Evolutionary conservation across 2,888 invertebrate species (phyloP).

Genomic region (Formica aserva): DNA sequence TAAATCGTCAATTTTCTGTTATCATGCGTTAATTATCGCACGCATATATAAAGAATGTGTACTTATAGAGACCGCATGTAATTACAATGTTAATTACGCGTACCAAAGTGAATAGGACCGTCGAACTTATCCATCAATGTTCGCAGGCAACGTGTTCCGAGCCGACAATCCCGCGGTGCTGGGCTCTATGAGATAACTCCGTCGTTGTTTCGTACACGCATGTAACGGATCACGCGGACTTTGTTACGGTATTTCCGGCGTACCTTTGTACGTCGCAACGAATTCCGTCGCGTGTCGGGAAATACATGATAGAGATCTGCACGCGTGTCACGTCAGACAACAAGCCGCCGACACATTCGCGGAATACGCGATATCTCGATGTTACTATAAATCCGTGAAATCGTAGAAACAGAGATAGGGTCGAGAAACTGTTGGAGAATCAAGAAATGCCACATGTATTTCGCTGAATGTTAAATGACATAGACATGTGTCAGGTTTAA

Average conservation of each 20-base stretch:
- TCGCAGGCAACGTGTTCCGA: neutral
- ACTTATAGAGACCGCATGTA: neutral
- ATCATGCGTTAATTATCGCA: neutral
- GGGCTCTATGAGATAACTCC: neutral
- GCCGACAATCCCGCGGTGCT: neutral
- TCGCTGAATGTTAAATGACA: neutral
- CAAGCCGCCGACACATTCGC: neutral
- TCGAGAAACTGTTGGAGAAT: neutral
- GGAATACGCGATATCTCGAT: slow-evolving; percentile 26
- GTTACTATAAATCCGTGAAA: neutral
- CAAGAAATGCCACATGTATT: neutral
- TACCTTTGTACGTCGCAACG: slow-evolving; percentile 9
- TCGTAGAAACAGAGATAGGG: neutral
- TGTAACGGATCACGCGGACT: slow-evolving; percentile 35
- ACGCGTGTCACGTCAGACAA: slow-evolving; percentile 11
- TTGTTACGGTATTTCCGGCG: slow-evolving; percentile 51
- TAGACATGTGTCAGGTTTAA: neutral
- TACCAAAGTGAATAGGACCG: neutral
- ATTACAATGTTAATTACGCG: slow-evolving; percentile 17
- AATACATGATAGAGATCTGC: slow-evolving; percentile 23
- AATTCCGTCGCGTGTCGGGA: slow-evolving; percentile 25
- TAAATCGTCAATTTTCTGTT: slow-evolving; percentile 4
- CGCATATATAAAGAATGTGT: neutral
- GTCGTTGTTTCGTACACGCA: slow-evolving; percentile 13
- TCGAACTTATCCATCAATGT: slow-evolving; percentile 15